Percentiles rank a stretch among this genome's conserved stretches.
phyloP scores from a whole-genome alignment of 2,113 vertebrate species.

The Ascaphus truei region DNA sequence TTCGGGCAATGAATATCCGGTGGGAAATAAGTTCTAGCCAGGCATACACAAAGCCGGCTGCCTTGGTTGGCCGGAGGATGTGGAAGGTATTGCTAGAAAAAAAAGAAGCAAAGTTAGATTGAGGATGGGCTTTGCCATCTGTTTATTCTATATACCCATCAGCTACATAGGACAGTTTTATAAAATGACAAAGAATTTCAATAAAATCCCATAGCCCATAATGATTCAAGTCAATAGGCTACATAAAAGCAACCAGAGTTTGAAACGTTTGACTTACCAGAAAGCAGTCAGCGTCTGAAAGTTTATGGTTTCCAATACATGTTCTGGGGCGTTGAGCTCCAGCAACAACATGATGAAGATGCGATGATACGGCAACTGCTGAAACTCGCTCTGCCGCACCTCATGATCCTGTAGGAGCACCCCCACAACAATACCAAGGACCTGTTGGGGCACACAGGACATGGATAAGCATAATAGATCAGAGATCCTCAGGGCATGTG shows the following conservation, averaged over 20 bases:
- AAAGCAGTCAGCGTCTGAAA: constrained; percentile 98
- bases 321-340: constrained; percentile 96
- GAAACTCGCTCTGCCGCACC: constrained; percentile 95
- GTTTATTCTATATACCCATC: too few relatives aligned
- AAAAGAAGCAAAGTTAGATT: too few relatives aligned
- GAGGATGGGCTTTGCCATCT: too few relatives aligned
- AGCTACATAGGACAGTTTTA: too few relatives aligned
- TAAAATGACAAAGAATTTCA: too few relatives aligned
- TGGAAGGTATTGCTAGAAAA: constrained; percentile 95
- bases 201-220: too few relatives aligned
- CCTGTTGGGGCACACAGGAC: constrained; percentile 56
- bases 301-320: constrained; percentile 97
- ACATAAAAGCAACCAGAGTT: background rate
- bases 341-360: constrained; percentile 98
- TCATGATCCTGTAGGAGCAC: constrained; percentile 97
- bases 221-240: background rate
- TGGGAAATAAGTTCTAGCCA: constrained; percentile 98
- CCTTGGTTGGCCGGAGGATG: constrained; percentile 98
- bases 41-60: constrained; percentile 96
- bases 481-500: too few relatives aligned
- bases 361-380: constrained; percentile 94
- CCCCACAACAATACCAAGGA: constrained; percentile 95
- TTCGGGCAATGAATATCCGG: constrained; percentile 98
- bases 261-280: constrained; percentile 66
- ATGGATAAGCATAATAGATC: too few relatives aligned